These are phyloP conservation scores for Megalops cyprinoides DNA, from an alignment of 2,797 vertebrate species.

Conservation along the genomic window DNA sequence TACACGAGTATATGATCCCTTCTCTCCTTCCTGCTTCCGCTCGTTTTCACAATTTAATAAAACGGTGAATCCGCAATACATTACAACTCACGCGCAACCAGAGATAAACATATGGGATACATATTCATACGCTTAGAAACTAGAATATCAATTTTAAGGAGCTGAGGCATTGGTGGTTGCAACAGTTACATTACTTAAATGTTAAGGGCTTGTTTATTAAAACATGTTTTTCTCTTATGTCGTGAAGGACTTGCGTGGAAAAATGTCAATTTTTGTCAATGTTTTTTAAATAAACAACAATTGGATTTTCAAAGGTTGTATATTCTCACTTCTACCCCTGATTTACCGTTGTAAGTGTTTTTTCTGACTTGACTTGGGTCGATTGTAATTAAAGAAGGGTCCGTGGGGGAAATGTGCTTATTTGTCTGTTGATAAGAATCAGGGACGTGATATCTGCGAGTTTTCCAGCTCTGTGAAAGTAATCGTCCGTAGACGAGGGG, in stretches of 20 bases:
- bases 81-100: background rate
- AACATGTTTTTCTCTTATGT: background rate
- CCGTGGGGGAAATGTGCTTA: background rate
- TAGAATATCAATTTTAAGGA: background rate
- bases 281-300: background rate
- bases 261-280: background rate
- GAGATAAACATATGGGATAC: background rate
- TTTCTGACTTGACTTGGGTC: background rate
- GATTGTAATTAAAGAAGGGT: background rate
- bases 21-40: background rate
- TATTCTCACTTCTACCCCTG: background rate
- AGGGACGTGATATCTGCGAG: slow-evolving; percentile 6
- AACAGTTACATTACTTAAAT: background rate
- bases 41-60: background rate
- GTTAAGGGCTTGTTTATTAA: background rate
- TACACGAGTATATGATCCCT: background rate
- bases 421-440: background rate
- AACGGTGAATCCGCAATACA: background rate
- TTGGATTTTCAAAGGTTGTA: background rate
- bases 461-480: slow-evolving; percentile 8
- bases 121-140: background rate
- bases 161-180: background rate
- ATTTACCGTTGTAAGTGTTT: background rate
- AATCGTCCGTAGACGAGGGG: slow-evolving; percentile 14
- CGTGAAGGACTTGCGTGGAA: background rate